Base-by-base conservation (phyloP, 2,888 invertebrate species). In the Yponomeuta evonymella region DNA sequence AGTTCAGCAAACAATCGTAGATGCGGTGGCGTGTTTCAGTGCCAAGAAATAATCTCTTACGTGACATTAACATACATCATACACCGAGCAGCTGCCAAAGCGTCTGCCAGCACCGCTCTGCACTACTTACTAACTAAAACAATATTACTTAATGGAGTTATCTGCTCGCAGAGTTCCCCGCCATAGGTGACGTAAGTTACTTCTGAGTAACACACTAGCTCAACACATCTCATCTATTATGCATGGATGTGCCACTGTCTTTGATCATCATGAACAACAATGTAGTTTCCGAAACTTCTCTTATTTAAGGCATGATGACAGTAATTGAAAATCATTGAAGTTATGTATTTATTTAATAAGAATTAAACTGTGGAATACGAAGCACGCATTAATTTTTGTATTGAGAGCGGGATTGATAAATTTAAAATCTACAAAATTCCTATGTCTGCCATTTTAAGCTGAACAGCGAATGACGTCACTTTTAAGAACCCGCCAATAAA, bases 1-100 rank as follows among this genome's bases (percentile, higher is more conserved):
- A 62, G 80, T 79, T 83, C 81, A 82, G 83, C 83, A 86, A 86
- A 87, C 85, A 85, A 85, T 86, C 79, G 82, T 83, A 82, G 81
- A 80, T 79, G 79, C 81, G 80, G 81, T 79, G 78, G 81, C 82
- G 79, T 81, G 85, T 84, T 79, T 81, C 83, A 79, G 83, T 88
- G 90, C 90, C 91, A 90, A 90, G 88, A 87, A 87, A 89, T 90
- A 90, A 90, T 90, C 89, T 90, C 86, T 83, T 84, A 87, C 79
- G 83, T 87, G 89, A 90, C 89, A 89, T 85, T 88, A 89, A 85
- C 89, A 90, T 90, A 88, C 86, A 89, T 90, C 90, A 89, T 48
- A 70, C 77, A 80, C 77, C 75, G 79, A 83, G 79, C 82, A 85
- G 84, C 83, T 89, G 90, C 90, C 89, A 90, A 89, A 88, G 86